phyloP scores from a whole-genome alignment of 92 coral and sea anemone species.

The Bergia puertoricense region DNA sequence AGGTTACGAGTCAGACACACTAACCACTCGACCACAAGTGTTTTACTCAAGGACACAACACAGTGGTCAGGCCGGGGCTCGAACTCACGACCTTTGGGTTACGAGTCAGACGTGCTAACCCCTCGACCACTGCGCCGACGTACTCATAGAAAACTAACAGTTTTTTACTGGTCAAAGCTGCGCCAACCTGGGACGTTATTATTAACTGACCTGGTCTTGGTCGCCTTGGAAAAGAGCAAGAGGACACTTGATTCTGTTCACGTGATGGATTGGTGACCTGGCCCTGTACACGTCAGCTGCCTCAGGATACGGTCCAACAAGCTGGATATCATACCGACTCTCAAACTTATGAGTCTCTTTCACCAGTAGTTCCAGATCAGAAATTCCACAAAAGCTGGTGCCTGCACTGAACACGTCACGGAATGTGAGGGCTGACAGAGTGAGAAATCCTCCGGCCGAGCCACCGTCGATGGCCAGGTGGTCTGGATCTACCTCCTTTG shows the following conservation, averaged over 20 bases:
- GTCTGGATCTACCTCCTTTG: slow-evolving; percentile 73
- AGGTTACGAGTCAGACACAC: no score
- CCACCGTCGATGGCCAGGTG: slow-evolving; percentile 87
- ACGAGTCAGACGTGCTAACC: no score
- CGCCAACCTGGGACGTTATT: neutral
- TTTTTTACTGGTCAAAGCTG: neutral
- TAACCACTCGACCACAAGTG: no score
- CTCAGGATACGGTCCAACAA: slow-evolving; percentile 84
- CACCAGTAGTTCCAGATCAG: slow-evolving; percentile 71
- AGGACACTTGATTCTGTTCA: slow-evolving; percentile 69
- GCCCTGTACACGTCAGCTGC: slow-evolving; percentile 55
- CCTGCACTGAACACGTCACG: slow-evolving; percentile 87
- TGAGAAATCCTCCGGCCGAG: slow-evolving; percentile 90
- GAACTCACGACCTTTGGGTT: no score
- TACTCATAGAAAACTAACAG: neutral
- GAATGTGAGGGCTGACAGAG: slow-evolving; percentile 79
- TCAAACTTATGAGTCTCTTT: slow-evolving; percentile 90
- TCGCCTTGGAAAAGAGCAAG: slow-evolving; percentile 87
- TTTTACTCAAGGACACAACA: no score
- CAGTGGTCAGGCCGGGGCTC: no score
- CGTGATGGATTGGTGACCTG: slow-evolving; percentile 79
- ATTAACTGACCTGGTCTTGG: slow-evolving; percentile 76
- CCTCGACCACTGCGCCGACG: no score
- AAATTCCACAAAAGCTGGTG: slow-evolving; percentile 79
- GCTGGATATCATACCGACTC: slow-evolving; percentile 72